Base-by-base conservation (phyloP, 2,113 vertebrate species). In the Lepus timidus region DNA sequence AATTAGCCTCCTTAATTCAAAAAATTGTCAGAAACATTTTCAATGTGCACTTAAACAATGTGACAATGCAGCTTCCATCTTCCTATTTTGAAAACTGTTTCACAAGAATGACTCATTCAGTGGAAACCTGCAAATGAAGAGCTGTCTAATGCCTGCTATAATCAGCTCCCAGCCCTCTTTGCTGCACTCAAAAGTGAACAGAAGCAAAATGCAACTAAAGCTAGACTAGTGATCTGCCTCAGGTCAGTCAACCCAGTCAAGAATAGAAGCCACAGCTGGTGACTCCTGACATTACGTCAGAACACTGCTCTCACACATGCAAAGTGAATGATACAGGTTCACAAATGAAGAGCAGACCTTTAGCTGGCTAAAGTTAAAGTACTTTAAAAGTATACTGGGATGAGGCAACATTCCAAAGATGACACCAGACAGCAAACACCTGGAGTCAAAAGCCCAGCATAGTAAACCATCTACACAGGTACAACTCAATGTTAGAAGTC, bases 21-120 rank as follows among this genome's bases (percentile, higher is more conserved):
- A 92, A 31, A 91, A 33, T 1, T 74, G 19, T 83, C 90, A 78
- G 39, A 36, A 58, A 81, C 76, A 14, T 79, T 92, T 76, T 84
- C 61, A 92, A 5, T 78, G 51, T 91, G 55, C 19, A 78, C 64
- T 82, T 91, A 73, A 92, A 73, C 68, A 86, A 84, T 49, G 1
- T 90, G 67, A 96, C n/a, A 90, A 85, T 20, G 88, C 44, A 78
- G 31, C 36, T 95, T 92, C 61, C 55, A 88, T 85, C 68, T 91
- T 96, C 76, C 62, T 92, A 33, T 94, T 91, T 25, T 84, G 83
- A 82, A 86, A 92, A 78, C 61, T 88, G 74, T 79, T 90, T 89
- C 80, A 80, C 27, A 91, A 84, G 83, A 80, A 91, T 86, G 90
- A 93, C 44, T 92, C 70, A 51, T 90, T 96, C 87, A 83, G 86